Base-by-base conservation (phyloP, 1,140 invertebrate species). In the Drosophila nigrodunni region DNA sequence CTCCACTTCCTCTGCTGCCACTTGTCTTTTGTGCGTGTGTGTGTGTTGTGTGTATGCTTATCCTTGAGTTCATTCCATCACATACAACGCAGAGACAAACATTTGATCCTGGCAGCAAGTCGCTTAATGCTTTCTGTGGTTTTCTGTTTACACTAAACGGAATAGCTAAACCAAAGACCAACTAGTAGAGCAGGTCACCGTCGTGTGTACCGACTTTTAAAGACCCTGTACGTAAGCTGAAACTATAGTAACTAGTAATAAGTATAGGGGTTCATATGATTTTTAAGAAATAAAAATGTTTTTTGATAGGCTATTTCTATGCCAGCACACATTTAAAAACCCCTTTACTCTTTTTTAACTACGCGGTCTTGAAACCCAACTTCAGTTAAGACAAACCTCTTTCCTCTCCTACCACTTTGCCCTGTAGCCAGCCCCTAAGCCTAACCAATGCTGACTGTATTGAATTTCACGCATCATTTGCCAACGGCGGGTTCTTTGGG, bases 401-500 rank as follows among this genome's bases (percentile, higher is more conserved):
- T 9, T 25, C 9, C 15, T 7, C 18, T 1, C 18, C 18, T 21
- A 21, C 18, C 18, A 21, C 18, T 21, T 21, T 21, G 18, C 18
- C 1, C 1, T 2, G 18, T 21, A 21, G 18, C 18, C 21, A 3
- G 1, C 9, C 21, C 37, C 35, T 7, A 4, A n/a, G 5, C 7
- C 46, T 25, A 9, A 37, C 9, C 49, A 4, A 11, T 9, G 82
- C 72, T 76, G 65, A 57, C 72, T 82, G 85, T 88, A 88, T 88
- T 88, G 83, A 88, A 89, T 88, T 88, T 88, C 83, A 88, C 80
- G 85, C 83, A 80, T 89, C 83, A 88, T 88, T 88, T 89, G 83
- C 80, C 73, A 74, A 80, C 77, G 80, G 80, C 78, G 73, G 73
- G 66, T 73, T 67, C 50, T 74, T 68, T 76, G 49, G 18, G 55